Evolutionary conservation across 2,888 invertebrate species (phyloP).

Genomic region (Rhorus exstirpatorius): DNA sequence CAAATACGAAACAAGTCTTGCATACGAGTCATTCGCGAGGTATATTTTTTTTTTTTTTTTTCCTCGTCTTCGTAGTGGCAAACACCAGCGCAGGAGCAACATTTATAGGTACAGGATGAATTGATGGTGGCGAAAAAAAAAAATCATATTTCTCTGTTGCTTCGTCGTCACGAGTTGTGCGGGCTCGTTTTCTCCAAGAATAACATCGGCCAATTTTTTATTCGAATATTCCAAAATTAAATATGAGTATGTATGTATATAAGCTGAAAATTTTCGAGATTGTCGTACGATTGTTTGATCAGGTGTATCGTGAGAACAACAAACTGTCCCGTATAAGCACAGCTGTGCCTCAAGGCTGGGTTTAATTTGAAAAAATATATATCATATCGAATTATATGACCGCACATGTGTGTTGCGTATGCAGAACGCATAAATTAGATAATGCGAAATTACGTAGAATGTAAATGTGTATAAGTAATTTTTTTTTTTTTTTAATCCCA

Average conservation of each 20-base stretch:
- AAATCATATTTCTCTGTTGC: too few relatives aligned
- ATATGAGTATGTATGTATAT: background rate
- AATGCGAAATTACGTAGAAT: background rate
- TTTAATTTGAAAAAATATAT: background rate
- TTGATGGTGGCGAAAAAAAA: too few relatives aligned
- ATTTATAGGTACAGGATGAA: too few relatives aligned
- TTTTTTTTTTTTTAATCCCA: background rate
- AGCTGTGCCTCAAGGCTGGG: too few relatives aligned
- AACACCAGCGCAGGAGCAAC: too few relatives aligned
- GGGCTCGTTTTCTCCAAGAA: background rate
- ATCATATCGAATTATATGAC: background rate
- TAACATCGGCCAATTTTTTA: background rate
- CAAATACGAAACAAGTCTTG: constrained; percentile 2
- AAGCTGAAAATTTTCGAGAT: background rate
- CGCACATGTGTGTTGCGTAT: too few relatives aligned
- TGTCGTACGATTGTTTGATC: background rate
- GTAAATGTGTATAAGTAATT: background rate
- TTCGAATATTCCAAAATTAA: background rate
- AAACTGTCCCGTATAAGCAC: too few relatives aligned
- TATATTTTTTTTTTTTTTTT: constrained; percentile 43
- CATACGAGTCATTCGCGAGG: constrained; percentile 36
- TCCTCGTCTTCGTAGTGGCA: constrained; percentile 6
- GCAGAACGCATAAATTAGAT: background rate
- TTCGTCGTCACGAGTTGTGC: too few relatives aligned
- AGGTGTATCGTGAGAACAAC: too few relatives aligned